Base-by-base conservation (phyloP, 2,797 vertebrate species). In the Myiotriccus ornatus region DNA sequence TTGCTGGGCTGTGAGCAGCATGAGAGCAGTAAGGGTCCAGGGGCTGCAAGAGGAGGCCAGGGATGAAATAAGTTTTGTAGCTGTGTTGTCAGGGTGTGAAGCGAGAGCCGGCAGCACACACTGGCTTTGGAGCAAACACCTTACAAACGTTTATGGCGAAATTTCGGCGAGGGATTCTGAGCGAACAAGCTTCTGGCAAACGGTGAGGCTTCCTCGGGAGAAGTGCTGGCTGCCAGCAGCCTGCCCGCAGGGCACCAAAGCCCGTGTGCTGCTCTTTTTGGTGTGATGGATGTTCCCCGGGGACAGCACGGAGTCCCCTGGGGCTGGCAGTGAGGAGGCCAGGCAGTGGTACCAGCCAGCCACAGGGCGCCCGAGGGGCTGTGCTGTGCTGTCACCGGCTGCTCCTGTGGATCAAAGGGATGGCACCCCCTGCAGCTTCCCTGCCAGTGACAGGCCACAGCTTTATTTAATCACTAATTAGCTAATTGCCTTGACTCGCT, bases 381-480 rank as follows among this genome's bases (percentile, higher is more conserved):
- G 12, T 79, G 63, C 88, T 12, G 6, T 1, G 76, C 71, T 91
- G 83, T 62, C 85, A 71, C 53, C 4, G 3, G 12, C 94, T 81
- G 90, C 1, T 1, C 4, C 24, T 18, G 8, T 2, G 46, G 11
- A 88, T 95, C 53, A 93, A 95, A 95, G 83, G 76, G 23, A 12
- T 35, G 88, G 71, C 94, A 90, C 4, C 68, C 64, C 62, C 79
- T 0, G 2, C 74, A n/a, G 91, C 43, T 46, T n/a, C 60, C 52
- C 71, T 17, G 56, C 59, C 73, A 6, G 16, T 10, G 77, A 63
- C 52, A 70, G 69, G 19, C 50, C 76, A 55, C 35, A 15, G 88
- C 88, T 94, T 93, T 65, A 39, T 85, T 90, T 94, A n/a, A 77
- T 83, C 92, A 28, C 90, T 88, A 59, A 86, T 88, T 92, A 94